Base-by-base conservation (phyloP, 2,888 invertebrate species). In the Caenorhabditis uteleia region DNA sequence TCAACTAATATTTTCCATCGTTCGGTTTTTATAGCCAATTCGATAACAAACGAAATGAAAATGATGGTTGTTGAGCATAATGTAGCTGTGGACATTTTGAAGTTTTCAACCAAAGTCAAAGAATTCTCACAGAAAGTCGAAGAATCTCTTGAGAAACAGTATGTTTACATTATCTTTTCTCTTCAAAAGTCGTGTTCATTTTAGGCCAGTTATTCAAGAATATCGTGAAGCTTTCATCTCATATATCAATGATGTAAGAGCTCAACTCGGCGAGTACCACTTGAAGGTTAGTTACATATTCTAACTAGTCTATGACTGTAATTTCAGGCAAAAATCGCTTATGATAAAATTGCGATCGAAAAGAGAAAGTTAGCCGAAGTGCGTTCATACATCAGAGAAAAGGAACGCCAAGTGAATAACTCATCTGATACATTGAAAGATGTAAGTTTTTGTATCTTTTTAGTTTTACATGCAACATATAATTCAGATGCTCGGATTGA, bases 231-330 rank as follows among this genome's bases (percentile, higher is more conserved):
- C 59, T 3, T 59, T 59, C 31, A 48, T 53, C 20, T 10, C 53
- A n/a, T 59, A 59, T 21, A 59, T 59, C 53, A 53, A 53, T 27
- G 53, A 53, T 31, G 59, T 59, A 0, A 42, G 59, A 16, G 44
- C 29, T 5, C 59, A 59, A 36, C 33, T 59, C 0, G 47, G 44
- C 4, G 59, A 59, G 25, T 59, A 53, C 31, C 59, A 59, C 18
- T 53, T 47, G 53, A 59, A 59, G 18, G 29, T 29, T 8, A 8
- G 29, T 29, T 7, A 29, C 29, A 29, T 29, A 8, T 29, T 29
- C 12, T 8, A 29, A 29, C 29, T 8, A 29, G 12, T 29, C 7
- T 29, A 12, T 8, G 29, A 29, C 6, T 29, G 12, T 29, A 8
- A 8, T 29, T 29, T 29, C 8, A 34, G 34, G 59, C 59, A 2